These are phyloP conservation scores for Pyrrhia umbra DNA, from an alignment of 2,888 invertebrate species.

Conservation along the genomic window DNA sequence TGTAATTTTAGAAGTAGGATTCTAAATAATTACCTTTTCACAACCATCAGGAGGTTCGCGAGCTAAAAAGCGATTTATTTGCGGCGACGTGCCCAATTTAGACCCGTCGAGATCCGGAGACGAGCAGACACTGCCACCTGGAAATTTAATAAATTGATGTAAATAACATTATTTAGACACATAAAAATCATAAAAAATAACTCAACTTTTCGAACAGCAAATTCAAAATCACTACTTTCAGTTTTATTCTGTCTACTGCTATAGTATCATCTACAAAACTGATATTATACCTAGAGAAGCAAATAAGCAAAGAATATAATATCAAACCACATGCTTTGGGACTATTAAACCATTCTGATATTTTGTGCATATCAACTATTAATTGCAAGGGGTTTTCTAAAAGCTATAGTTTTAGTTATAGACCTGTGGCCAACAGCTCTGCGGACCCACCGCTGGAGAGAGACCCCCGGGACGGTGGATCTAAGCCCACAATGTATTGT, in stretches of 20 bases:
- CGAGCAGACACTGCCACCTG: slow-evolving; percentile 94
- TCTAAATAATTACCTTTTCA: slow-evolving; percentile 91
- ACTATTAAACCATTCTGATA: slow-evolving; percentile 65
- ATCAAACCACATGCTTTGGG: slow-evolving; percentile 69
- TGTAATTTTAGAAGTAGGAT: too few species aligned
- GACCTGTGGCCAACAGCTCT: slow-evolving; percentile 92
- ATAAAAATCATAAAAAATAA: slow-evolving; percentile 14
- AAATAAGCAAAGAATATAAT: slow-evolving; percentile 56
- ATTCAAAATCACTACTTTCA: slow-evolving; percentile 27
- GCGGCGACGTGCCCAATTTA: slow-evolving; percentile 94
- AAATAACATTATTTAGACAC: neutral
- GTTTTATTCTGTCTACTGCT: slow-evolving; percentile 41
- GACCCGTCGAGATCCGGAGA: slow-evolving; percentile 94
- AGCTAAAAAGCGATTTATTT: slow-evolving; percentile 95
- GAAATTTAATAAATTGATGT: slow-evolving; percentile 60
- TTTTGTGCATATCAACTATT: slow-evolving; percentile 68
- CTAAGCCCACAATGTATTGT: slow-evolving; percentile 80
- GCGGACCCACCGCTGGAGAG: slow-evolving; percentile 88
- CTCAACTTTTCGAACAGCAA: slow-evolving; percentile 40
- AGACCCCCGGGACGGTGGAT: slow-evolving; percentile 91
- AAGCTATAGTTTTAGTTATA: slow-evolving; percentile 83
- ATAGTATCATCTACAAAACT: slow-evolving; percentile 42
- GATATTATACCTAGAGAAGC: slow-evolving; percentile 43
- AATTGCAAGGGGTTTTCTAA: slow-evolving; percentile 69
- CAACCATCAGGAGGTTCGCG: slow-evolving; percentile 97